Evolutionary conservation across 2,797 vertebrate genomes (phyloP), one percentile per base, ranked within the genome.

Genomic region (Brachyrhaphis roseni): DNA sequence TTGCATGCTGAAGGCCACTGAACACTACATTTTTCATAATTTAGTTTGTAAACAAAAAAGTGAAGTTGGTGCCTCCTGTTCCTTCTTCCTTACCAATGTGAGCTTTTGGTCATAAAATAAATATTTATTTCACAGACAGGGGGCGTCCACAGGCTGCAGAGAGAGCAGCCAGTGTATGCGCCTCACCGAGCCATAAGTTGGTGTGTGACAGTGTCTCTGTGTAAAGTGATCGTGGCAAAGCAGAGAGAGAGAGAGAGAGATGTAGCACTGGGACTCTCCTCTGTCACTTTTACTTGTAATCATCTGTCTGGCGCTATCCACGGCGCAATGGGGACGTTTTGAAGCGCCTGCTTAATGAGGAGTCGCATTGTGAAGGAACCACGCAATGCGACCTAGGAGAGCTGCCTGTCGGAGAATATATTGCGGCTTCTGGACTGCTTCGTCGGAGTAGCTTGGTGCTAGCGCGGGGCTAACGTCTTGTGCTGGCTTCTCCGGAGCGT

Each of bases 371-470:
- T 28, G 82, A 80, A 82, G 20, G 88, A 59, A 81, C 79, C 59
- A 84, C 89, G 88, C 92, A 76, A 94, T 94, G 92, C 90, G 77
- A 62, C 85, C 73, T 59, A 66, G 82, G 74, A 49, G 86, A 82
- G 75, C 80, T 70, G 76, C 77, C 76, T 84, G 59, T 47, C 12
- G 85, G 87, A 84, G 81, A 86, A 85, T 45, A 80, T 77, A 23
- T 94, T 88, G 47, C 91, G 92, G 92, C 36, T 91, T 88, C 80
- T 78, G 88, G 84, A 87, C 89, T 84, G 62, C 90, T 83, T 88
- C 85, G 80, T 81, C 75, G 89, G 91, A 91, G 91, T 89, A 93
- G 94, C 93, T 95, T 83, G 93, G 93, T 89, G 93, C 93, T 94
- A 93, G 91, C 90, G 81, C 71, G 26, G 82, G 64, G 92, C 92